Evolutionary conservation across 2,888 invertebrate species (phyloP), one percentile per base, ranked within the genome.

Genomic region (Scrobipalpa atriplicella): DNA sequence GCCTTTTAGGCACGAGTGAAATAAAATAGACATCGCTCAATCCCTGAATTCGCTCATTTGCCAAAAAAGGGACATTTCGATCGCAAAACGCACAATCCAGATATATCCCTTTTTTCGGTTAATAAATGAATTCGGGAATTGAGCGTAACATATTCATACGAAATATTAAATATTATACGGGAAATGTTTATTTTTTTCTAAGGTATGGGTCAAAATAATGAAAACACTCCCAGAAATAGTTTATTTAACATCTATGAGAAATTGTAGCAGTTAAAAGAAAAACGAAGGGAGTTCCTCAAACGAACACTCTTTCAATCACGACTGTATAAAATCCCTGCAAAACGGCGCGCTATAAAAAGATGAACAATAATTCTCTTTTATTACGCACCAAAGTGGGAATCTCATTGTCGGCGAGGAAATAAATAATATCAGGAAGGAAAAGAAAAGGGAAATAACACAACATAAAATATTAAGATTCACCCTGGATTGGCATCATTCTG

Each of bases 361-460:
- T 91, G 90, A 92, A 89, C 92, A 89, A 92, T 92, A 92, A 92
- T 91, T 92, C 91, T 89, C 87, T 92, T 92, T 92, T 92, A 92
- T 91, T 90, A 90, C 87, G 85, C 86, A 83, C 90, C 85, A 90
- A 91, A 92, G 92, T 91, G 90, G 90, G 92, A 91, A 92, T 92
- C 90, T 92, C 91, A 91, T 87, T 90, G 92, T 91, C 89, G 89
- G 87, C 86, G 80, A 84, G 85, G 88, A 90, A 86, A 91, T 92
- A 92, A 92, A 92, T 92, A 91, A 88, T 90, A 91, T 88, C 84
- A 85, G 85, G 84, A 89, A 88, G 88, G 87, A 91, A 90, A 87
- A 87, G 86, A 89, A 89, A 89, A 87, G 86, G 86, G 87, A 89
- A 91, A 91, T 90, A 91, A 90, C 90, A 91, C 91, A 91, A 91